phyloP scores from a whole-genome alignment of 2,113 vertebrate species.

The Lanius collurio region DNA sequence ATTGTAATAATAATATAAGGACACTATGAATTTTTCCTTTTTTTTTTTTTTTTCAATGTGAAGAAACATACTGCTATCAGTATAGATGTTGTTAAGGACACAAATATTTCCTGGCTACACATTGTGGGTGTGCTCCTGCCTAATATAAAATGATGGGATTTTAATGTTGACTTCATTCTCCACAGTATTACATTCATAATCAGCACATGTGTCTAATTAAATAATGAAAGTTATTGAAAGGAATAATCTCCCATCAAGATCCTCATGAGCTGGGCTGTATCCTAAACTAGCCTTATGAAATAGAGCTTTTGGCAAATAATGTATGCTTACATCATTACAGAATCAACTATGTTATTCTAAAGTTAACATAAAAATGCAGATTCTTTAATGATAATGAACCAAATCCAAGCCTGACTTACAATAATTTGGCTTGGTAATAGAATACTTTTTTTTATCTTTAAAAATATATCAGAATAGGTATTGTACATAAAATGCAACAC shows the following conservation, averaged over 20 bases:
- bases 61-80: not conserved
- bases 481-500: not conserved
- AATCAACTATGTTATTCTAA: slow-evolving; percentile 51
- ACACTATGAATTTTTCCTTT: not conserved
- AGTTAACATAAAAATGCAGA: slow-evolving; percentile 17
- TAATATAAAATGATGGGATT: slow-evolving; percentile 39
- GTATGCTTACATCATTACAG: slow-evolving; percentile 46
- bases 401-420: slow-evolving; percentile 6
- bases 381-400: slow-evolving; percentile 13
- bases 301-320: slow-evolving; percentile 59
- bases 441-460: not conserved
- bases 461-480: not conserved
- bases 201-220: slow-evolving; percentile 45
- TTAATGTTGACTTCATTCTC: slow-evolving; percentile 28
- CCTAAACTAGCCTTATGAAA: slow-evolving; percentile 47
- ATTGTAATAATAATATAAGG: not conserved
- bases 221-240: slow-evolving; percentile 45
- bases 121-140: slow-evolving; percentile 25
- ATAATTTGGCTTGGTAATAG: not conserved
- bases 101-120: slow-evolving; percentile 46
- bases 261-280: slow-evolving; percentile 33
- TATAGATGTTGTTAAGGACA: slow-evolving; percentile 11
- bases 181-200: slow-evolving; percentile 28
- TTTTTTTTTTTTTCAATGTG: fast-evolving
- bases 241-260: slow-evolving; percentile 33